These are phyloP conservation scores for Apamea anceps DNA, from an alignment of 2,888 invertebrate species.

Conservation along the genomic window DNA sequence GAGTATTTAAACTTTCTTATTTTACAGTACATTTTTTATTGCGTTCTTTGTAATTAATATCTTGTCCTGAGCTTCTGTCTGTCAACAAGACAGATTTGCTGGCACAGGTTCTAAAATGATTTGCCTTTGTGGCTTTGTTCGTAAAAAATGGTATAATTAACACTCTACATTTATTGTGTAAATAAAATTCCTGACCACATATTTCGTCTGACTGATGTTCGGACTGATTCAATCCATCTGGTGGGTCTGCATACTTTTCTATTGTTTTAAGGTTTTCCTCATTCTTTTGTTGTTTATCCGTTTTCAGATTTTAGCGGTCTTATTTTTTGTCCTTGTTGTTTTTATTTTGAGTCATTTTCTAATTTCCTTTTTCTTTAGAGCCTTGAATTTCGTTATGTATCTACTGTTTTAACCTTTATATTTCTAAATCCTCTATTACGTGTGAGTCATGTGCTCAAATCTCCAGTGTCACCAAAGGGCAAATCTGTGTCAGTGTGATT, in stretches of 20 bases:
- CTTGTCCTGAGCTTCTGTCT: slow-evolving; percentile 24
- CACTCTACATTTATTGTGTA: slow-evolving; percentile 22
- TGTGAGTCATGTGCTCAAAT: slow-evolving; percentile 18
- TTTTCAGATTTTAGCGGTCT: not conserved
- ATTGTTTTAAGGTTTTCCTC: not conserved
- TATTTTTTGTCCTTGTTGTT: not conserved
- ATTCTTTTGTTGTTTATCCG: not conserved
- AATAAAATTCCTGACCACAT: slow-evolving; percentile 34
- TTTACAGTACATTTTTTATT: slow-evolving; percentile 39
- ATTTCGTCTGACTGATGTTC: slow-evolving; percentile 22
- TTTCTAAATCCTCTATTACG: not conserved
- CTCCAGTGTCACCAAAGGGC: slow-evolving; percentile 41
- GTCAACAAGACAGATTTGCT: slow-evolving; percentile 18
- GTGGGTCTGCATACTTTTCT: not conserved
- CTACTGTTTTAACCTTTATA: not conserved
- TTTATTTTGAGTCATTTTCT: not conserved
- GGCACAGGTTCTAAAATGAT: slow-evolving; percentile 18
- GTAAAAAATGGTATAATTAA: slow-evolving; percentile 7
- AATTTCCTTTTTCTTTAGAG: not conserved
- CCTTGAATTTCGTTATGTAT: not conserved
- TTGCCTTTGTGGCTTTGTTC: slow-evolving; percentile 26
- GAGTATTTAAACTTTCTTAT: slow-evolving; percentile 37
- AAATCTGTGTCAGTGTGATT: slow-evolving; percentile 42
- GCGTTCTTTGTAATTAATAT: slow-evolving; percentile 52
- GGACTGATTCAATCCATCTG: slow-evolving; percentile 25